Percentiles rank a stretch among this genome's conserved stretches.
phyloP scores from a whole-genome alignment of 2,797 vertebrate species.

The Silurus lanzhouensis region DNA sequence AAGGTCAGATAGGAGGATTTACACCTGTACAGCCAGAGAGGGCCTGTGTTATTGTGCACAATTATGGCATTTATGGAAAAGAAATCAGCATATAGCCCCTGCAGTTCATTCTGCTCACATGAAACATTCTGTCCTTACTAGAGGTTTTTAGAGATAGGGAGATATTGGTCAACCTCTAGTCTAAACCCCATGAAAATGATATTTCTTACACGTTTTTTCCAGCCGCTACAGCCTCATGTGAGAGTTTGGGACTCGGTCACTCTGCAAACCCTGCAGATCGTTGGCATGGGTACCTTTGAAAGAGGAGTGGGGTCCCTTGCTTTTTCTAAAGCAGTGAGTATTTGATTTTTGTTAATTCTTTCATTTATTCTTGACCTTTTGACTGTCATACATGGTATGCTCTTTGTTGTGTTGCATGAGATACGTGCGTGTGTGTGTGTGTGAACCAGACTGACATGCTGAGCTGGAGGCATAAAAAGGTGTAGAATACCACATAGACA shows the following conservation, averaged over 20 bases:
- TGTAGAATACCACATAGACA: constrained; percentile 43
- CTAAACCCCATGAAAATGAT: neutral
- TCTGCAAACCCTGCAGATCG: constrained; percentile 85
- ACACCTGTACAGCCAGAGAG: neutral
- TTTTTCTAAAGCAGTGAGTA: constrained; percentile 95
- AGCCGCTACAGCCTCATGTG: constrained; percentile 93
- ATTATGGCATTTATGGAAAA: constrained; percentile 9
- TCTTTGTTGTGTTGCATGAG: no score
- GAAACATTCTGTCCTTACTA: neutral
- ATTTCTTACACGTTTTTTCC: neutral
- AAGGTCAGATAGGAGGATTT: neutral
- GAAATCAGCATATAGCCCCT: neutral
- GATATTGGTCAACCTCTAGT: no score
- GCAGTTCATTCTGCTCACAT: neutral
- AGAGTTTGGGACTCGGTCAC: constrained; percentile 96
- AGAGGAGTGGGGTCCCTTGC: constrained; percentile 92
- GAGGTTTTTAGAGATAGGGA: no score
- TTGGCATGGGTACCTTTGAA: constrained; percentile 93
- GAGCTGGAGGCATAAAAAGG: neutral
- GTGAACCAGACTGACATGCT: neutral
- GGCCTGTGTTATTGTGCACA: neutral
- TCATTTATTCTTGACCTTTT: neutral
- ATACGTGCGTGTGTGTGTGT: neutral
- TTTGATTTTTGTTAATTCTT: neutral
- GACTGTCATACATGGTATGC: no score